A percentile compares a stretch with the other conserved stretches of the same genome.
Evolutionary conservation across 2,888 invertebrate species (phyloP).

Genomic region (Dinocampus coccinellae): DNA sequence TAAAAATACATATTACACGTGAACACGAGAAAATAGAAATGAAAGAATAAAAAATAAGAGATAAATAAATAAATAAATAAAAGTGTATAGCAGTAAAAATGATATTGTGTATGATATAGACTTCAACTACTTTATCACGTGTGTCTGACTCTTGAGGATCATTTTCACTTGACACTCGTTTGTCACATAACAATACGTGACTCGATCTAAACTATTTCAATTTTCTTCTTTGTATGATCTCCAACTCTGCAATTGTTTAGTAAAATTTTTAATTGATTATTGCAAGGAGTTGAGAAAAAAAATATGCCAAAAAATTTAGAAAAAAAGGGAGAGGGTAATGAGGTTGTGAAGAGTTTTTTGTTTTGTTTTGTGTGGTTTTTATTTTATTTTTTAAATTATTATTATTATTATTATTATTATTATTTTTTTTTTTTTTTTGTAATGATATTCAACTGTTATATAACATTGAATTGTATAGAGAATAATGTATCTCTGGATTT

Average conservation of each 20-base stretch:
- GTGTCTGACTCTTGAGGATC: not conserved
- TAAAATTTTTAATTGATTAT: not conserved
- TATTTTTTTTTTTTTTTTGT: constrained; percentile 7
- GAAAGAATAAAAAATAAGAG: not conserved
- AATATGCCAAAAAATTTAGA: not conserved
- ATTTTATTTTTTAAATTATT: no score
- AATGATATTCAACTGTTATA: no score
- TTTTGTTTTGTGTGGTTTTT: no score
- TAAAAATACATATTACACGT: no score
- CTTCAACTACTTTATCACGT: not conserved
- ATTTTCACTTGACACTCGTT: not conserved
- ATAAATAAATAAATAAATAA: no score
- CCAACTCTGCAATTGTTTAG: not conserved
- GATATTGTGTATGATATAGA: not conserved
- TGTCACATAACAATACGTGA: not conserved
- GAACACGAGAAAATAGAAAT: not conserved
- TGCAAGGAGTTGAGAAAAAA: not conserved
- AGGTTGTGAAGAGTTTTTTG: not conserved
- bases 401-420: not conserved
- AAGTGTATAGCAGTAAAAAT: no score
- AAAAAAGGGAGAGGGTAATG: no score
- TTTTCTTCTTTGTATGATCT: not conserved
- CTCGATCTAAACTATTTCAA: not conserved
- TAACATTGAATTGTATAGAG: not conserved
- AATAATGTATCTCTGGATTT: constrained; percentile 16